Percentiles rank a stretch among this genome's conserved stretches.
phyloP scores from a whole-genome alignment of 1,140 invertebrate genomes.

The Trissolcus basalis region DNA sequence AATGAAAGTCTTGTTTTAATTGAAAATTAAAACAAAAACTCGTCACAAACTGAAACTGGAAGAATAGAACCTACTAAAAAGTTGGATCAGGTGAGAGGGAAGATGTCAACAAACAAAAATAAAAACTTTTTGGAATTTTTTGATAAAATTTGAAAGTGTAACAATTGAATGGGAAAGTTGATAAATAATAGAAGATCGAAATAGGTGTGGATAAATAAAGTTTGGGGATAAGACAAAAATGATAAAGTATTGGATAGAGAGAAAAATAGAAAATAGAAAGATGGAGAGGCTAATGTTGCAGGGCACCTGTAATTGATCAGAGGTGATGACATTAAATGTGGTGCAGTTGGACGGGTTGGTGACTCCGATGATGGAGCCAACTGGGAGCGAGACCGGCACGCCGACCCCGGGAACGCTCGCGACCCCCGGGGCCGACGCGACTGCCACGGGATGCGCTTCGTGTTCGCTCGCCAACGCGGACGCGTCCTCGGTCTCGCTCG shows the following conservation, averaged over 20 bases:
- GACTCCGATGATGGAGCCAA: slow-evolving; percentile 85
- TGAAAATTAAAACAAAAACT: no score
- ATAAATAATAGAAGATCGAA: no score
- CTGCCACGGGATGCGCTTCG: slow-evolving; percentile 74
- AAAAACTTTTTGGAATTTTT: no score
- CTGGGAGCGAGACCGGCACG: slow-evolving; percentile 85
- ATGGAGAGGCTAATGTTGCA: background rate
- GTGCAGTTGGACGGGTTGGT: slow-evolving; percentile 78
- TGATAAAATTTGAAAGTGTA: no score
- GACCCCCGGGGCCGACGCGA: slow-evolving; percentile 65
- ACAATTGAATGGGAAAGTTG: no score
- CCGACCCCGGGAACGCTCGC: slow-evolving; percentile 75
- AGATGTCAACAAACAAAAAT: no score
- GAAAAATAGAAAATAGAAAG: background rate
- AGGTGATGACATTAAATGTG: slow-evolving; percentile 89
- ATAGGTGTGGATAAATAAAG: no score
- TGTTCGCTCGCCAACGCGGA: slow-evolving; percentile 68
- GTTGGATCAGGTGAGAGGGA: no score
- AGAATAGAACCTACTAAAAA: no score
- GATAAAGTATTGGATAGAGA: slow-evolving; percentile 1
- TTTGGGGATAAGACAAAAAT: slow-evolving; percentile 5
- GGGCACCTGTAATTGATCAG: slow-evolving; percentile 83
- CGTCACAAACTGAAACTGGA: no score
- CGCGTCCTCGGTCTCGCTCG: slow-evolving; percentile 77
- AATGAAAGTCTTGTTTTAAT: no score